phyloP scores from a whole-genome alignment of 1,140 invertebrate genomes.

The Metaphire vulgaris region DNA sequence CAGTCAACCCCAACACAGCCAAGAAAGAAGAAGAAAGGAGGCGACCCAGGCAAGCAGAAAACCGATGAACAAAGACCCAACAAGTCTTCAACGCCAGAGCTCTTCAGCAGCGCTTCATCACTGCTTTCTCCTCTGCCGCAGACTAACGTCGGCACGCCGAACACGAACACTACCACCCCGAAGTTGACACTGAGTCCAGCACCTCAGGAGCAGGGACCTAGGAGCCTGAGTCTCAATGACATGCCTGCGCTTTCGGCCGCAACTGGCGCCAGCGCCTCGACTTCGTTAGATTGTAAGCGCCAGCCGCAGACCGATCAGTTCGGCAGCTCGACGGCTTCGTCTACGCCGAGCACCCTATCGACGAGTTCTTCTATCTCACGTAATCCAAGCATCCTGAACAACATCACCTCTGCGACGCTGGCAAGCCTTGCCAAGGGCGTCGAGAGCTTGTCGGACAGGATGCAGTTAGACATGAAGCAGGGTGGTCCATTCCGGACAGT shows the following conservation, averaged over 20 bases:
- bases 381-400: constrained; percentile 38
- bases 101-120: neutral
- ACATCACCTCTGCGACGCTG: constrained; percentile 50
- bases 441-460: constrained; percentile 50
- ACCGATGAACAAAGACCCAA: neutral
- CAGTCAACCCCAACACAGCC: constrained; percentile 11
- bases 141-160: neutral
- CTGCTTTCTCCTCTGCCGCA: constrained; percentile 5
- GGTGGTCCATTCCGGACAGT: constrained; percentile 52
- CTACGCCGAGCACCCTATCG: constrained; percentile 34
- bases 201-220: neutral
- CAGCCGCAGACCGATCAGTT: neutral
- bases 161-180: neutral
- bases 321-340: constrained; percentile 12
- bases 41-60: neutral
- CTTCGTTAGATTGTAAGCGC: neutral
- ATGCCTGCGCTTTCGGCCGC: neutral
- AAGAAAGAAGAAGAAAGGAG: constrained; percentile 9
- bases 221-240: neutral
- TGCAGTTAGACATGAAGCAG: constrained; percentile 53
- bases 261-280: neutral
- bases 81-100: constrained; percentile 18
- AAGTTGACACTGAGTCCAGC: neutral
- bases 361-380: constrained; percentile 31
- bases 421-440: constrained; percentile 52